A percentile compares a stretch with the other conserved stretches of the same genome.
Conservation (phyloP, 2,113 vertebrate species). For the Patagioenas fasciata region DNA sequence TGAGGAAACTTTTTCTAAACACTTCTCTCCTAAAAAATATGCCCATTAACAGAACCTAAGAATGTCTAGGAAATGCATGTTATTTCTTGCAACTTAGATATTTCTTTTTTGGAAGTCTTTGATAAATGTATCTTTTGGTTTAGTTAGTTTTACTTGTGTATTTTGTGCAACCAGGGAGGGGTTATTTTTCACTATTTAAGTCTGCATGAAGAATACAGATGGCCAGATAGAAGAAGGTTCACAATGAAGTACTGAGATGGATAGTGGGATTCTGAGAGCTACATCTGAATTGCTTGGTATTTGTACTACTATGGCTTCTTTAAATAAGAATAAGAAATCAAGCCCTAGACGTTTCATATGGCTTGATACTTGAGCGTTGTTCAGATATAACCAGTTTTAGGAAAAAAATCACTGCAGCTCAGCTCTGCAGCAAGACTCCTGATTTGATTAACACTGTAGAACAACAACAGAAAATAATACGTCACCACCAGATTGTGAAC, state of each 20-base stretch:
- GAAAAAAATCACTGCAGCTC: not conserved
- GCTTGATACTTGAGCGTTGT: not conserved
- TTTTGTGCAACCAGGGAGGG: not conserved
- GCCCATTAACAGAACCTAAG: not conserved
- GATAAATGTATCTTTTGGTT: not conserved
- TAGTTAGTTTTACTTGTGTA: not conserved
- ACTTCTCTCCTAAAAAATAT: not conserved
- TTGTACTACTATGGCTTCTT: not conserved
- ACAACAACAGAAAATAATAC: not conserved
- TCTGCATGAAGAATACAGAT: not conserved
- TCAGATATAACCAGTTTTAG: not conserved
- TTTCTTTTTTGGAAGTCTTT: not conserved
- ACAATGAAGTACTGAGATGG: not conserved
- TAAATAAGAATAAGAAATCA: not conserved
- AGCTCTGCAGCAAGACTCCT: not conserved
- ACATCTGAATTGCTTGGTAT: not conserved
- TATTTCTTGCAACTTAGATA: not conserved
- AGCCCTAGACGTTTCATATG: not conserved
- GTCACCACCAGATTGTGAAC: not conserved
- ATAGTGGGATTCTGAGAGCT: not conserved
- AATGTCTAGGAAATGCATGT: not conserved
- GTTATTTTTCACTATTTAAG: not conserved
- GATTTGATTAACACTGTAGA: not conserved
- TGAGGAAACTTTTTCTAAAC: not conserved
- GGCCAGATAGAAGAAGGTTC: not conserved